These are phyloP conservation scores for Lamproptera curius DNA, from an alignment of 2,888 invertebrate genomes.

Conservation along the genomic window DNA sequence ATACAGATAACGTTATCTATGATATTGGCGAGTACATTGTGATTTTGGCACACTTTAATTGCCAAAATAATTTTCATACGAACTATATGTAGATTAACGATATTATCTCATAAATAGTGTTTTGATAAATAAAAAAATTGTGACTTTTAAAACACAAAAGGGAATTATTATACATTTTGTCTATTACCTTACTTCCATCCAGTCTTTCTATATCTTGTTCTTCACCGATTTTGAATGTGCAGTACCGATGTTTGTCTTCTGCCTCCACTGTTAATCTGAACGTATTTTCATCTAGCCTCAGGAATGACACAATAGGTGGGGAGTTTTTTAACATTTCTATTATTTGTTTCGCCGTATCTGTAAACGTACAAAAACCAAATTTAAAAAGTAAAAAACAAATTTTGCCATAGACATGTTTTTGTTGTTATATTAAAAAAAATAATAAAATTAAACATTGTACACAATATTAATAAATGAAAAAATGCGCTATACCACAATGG, in stretches of 20 bases:
- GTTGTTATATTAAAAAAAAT: no score
- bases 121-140: neutral
- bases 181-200: slow-evolving; percentile 53
- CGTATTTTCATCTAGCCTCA: slow-evolving; percentile 37
- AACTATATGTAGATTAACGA: neutral
- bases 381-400: no score
- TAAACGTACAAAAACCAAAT: slow-evolving; percentile 10
- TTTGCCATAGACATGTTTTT: no score
- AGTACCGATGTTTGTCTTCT: slow-evolving; percentile 30
- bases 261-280: slow-evolving; percentile 40
- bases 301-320: slow-evolving; percentile 45
- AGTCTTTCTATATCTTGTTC: slow-evolving; percentile 44
- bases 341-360: slow-evolving; percentile 42
- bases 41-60: neutral
- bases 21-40: neutral
- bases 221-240: slow-evolving; percentile 44
- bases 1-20: neutral
- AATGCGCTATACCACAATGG: no score
- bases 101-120: neutral
- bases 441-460: no score
- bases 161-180: neutral
- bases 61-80: neutral
- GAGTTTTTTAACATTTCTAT: slow-evolving; percentile 34
- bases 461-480: no score
- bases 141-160: neutral